Conservation (phyloP, 92 coral and sea anemone genomes). For the Palythoa caribaeorum region DNA sequence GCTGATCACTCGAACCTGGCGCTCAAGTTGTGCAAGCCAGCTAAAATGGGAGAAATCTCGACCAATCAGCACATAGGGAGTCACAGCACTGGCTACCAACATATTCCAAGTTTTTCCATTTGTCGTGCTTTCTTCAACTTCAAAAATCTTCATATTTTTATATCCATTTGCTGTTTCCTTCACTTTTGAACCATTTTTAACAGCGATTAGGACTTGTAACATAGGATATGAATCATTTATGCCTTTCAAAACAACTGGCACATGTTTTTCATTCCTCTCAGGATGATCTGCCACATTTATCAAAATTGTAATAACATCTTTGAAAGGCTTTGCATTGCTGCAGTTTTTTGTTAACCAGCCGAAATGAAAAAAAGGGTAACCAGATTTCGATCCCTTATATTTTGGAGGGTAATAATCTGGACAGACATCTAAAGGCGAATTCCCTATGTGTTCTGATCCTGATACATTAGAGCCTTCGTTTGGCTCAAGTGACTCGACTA, state of each 20-base stretch:
- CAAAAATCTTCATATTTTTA: conserved; percentile 12
- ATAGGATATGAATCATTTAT: conserved; percentile 23
- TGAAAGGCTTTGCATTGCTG: conserved; percentile 48
- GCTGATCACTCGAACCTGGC: conserved; percentile 36
- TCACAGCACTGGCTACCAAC: conserved; percentile 14
- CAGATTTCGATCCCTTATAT: conserved; percentile 53
- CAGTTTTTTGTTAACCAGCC: conserved; percentile 63
- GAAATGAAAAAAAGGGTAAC: conserved; percentile 63
- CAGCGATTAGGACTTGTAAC: conserved; percentile 12
- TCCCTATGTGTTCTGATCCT: not conserved
- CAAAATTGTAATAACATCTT: conserved; percentile 30
- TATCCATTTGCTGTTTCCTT: not conserved
- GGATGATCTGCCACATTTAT: conserved; percentile 33
- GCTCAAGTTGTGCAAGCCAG: conserved; percentile 45
- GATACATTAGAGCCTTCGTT: not conserved
- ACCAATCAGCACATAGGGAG: conserved; percentile 33
- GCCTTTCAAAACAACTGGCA: conserved; percentile 26
- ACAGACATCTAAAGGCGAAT: conserved; percentile 54
- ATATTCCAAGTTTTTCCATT: conserved; percentile 28
- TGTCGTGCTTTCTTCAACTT: conserved; percentile 7
- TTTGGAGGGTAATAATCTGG: conserved; percentile 53
- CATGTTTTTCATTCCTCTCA: conserved; percentile 27
- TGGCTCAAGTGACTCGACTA: conserved; percentile 27
- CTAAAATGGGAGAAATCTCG: conserved; percentile 42
- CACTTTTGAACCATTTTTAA: conserved; percentile 29